Conservation (phyloP, 2,113 vertebrate species). For the Cyanoderma ruficeps region DNA sequence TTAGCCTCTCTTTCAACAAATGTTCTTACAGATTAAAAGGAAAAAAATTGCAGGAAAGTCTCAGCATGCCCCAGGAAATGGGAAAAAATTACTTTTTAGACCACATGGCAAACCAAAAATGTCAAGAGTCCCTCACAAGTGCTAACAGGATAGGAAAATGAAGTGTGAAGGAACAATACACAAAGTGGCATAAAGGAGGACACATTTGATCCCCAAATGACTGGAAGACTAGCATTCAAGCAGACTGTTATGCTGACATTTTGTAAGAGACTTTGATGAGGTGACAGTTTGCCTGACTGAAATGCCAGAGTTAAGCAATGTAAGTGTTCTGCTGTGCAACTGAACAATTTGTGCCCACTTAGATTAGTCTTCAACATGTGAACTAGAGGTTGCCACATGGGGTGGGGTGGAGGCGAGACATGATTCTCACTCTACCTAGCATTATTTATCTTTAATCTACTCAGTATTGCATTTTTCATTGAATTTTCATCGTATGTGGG, state of each 20-base stretch:
- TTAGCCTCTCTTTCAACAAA: not conserved
- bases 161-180: not conserved
- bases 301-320: not conserved
- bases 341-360: not conserved
- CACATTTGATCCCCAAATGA: constrained; percentile 20
- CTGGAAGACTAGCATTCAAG: constrained; percentile 6
- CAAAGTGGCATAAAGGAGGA: not conserved
- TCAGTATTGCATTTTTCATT: not conserved
- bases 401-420: accelerated
- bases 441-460: not conserved
- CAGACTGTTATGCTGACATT: constrained; percentile 16
- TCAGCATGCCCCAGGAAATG: not conserved
- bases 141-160: not conserved
- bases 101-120: not conserved
- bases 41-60: not conserved
- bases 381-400: not conserved
- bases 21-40: not conserved
- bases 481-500: not conserved
- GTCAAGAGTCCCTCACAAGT: constrained; percentile 1
- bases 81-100: not conserved
- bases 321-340: not conserved
- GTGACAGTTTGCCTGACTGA: constrained; percentile 28
- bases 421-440: not conserved
- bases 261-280: constrained; percentile 36
- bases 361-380: not conserved